Conservation (phyloP, 92 coral and sea anemone genomes). For the Palythoa grandiflora region DNA sequence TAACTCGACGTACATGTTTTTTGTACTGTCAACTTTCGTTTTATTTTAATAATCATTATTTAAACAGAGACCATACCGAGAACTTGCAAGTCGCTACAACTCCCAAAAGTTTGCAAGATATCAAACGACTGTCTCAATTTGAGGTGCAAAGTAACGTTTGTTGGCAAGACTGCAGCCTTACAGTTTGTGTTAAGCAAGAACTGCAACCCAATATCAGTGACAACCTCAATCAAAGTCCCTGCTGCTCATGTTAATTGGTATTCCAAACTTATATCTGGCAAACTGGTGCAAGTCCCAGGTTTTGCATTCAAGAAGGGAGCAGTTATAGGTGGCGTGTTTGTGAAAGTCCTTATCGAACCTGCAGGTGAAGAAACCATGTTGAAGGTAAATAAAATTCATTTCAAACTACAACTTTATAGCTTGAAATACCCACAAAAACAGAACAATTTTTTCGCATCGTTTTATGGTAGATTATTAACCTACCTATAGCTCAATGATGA, state of each 20-base stretch:
- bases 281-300: constrained; percentile 14
- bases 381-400: background rate
- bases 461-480: too few relatives aligned
- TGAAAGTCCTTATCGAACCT: background rate
- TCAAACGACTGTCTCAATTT: constrained; percentile 54
- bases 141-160: constrained; percentile 49
- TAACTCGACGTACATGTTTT: too few relatives aligned
- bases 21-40: background rate
- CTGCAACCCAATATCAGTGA: constrained; percentile 25
- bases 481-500: too few relatives aligned
- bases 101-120: constrained; percentile 57
- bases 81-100: constrained; percentile 30
- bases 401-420: too few relatives aligned
- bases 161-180: constrained; percentile 42
- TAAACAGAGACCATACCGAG: constrained; percentile 14
- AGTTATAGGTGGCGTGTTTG: constrained; percentile 32
- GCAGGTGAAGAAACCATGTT: background rate
- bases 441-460: too few relatives aligned
- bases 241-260: constrained; percentile 2
- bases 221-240: constrained; percentile 8
- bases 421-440: too few relatives aligned
- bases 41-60: background rate
- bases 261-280: constrained; percentile 8
- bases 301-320: constrained; percentile 23
- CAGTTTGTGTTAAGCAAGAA: constrained; percentile 24